A percentile compares a stretch with the other conserved stretches of the same genome.
phyloP scores from a whole-genome alignment of 2,113 vertebrate species.

The Nibea albiflora region DNA sequence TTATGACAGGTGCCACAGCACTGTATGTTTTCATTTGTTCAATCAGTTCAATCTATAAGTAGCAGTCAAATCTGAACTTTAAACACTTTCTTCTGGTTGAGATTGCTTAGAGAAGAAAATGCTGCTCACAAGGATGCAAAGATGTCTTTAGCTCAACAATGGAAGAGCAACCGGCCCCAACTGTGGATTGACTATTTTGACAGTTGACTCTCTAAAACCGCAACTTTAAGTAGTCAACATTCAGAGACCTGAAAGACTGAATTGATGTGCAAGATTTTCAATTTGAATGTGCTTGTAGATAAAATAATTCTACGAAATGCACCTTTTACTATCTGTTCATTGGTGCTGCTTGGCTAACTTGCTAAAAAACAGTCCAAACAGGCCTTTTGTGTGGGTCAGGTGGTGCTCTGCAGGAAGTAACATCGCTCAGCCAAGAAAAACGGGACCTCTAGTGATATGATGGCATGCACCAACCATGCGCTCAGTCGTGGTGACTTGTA shows the following conservation, averaged over 20 bases:
- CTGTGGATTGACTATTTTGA: too few species aligned
- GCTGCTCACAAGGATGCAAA: too few species aligned
- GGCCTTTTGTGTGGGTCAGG: constrained; percentile 41
- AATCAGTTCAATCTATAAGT: not conserved
- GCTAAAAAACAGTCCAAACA: constrained; percentile 44
- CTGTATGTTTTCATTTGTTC: not conserved
- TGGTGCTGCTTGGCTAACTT: constrained; percentile 22
- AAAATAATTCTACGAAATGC: not conserved
- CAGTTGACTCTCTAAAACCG: too few species aligned
- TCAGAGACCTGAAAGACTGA: constrained; percentile 1
- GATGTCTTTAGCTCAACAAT: too few species aligned
- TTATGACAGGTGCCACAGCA: not conserved
- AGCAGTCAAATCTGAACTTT: not conserved
- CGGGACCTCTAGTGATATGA: constrained; percentile 20
- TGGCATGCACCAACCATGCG: not conserved
- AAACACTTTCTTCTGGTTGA: too few species aligned
- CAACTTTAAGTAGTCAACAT: not conserved
- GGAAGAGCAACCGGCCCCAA: too few species aligned
- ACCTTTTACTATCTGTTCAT: constrained; percentile 30
- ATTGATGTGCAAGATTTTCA: not conserved
- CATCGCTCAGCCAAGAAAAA: constrained; percentile 51
- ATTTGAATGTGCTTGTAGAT: fast-evolving
- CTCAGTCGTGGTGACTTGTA: constrained; percentile 21
- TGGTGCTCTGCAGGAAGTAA: constrained; percentile 34
- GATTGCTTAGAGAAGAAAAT: too few species aligned